Evolutionary conservation across 2,888 invertebrate species (phyloP), one percentile per base, ranked within the genome.

Genomic region (Drosophila seclusa): DNA sequence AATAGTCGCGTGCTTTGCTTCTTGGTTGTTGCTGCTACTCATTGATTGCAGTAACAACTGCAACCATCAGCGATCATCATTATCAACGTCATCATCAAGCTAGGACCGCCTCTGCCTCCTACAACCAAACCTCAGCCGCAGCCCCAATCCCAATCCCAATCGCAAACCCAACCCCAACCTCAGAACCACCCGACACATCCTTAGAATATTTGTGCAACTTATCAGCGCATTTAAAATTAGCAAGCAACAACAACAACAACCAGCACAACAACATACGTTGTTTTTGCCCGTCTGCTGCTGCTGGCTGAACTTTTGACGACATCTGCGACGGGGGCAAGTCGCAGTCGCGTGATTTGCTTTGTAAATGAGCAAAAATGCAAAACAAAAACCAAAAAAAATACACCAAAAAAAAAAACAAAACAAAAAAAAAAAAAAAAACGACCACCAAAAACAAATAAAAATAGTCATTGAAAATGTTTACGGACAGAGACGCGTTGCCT

Each of bases 381-480:
- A 82, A 78, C 70, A 55, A 68, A 82, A 74, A 53, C 53, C 64
- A 73, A 73, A 73, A 68, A 34, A 53, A 64, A n/a, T 57, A 38
- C 52, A 62, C 45, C 34, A 53, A 72, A 66, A 83, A 64, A 73
- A 66, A 68, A 57, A 29, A 32, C 49, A 32, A 38, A 4, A 38
- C 3, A 42, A 48, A 55, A 31, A 21, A 42, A 48, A 66, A 59
- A 50, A 50, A 65, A 59, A 61, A 69, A 50, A 68, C 48, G 49
- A 67, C 24, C 52, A 70, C 74, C 68, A 71, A 74, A 82, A 70
- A 78, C 63, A 80, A 73, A 82, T 74, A 71, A 64, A 90, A 86
- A 90, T 90, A 90, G 80, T 86, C 88, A 86, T 86, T 90, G 90
- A 88, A 85, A 85, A 88, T 86, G 88, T 88, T 85, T 90, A 82